phyloP scores from a whole-genome alignment of 1,140 invertebrate species.

The Capitella teleta region DNA sequence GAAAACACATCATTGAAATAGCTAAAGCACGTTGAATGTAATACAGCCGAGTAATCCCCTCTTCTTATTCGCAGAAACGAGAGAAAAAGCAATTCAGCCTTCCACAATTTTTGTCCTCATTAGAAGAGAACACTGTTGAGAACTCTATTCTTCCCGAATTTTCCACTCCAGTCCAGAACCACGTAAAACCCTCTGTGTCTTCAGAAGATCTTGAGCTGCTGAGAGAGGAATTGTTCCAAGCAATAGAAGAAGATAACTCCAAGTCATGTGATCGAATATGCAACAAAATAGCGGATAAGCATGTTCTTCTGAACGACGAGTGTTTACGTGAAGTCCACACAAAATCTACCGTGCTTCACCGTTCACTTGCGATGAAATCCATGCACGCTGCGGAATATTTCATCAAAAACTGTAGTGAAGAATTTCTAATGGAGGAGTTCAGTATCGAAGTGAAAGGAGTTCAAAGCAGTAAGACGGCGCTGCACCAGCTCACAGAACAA shows the following conservation, averaged over 20 bases:
- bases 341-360: background rate
- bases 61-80: too few relatives aligned
- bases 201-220: too few relatives aligned
- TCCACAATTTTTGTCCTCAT: too few relatives aligned
- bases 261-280: background rate
- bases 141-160: too few relatives aligned
- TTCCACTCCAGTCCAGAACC: too few relatives aligned
- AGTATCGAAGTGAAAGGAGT: slow-evolving; percentile 2
- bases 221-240: background rate
- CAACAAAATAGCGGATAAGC: background rate
- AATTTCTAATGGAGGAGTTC: slow-evolving; percentile 4
- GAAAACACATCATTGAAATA: too few relatives aligned
- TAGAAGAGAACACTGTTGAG: too few relatives aligned
- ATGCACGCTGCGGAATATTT: background rate
- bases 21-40: too few relatives aligned
- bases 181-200: too few relatives aligned
- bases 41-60: too few relatives aligned
- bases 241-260: background rate
- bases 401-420: background rate
- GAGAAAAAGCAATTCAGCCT: too few relatives aligned
- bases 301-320: background rate
- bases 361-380: background rate
- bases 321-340: background rate
- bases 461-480: slow-evolving; percentile 2
- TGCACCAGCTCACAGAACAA: slow-evolving; percentile 8